These are phyloP conservation scores for Erythrolamprus reginae DNA, from an alignment of 2,113 vertebrate species.

Conservation along the genomic window DNA sequence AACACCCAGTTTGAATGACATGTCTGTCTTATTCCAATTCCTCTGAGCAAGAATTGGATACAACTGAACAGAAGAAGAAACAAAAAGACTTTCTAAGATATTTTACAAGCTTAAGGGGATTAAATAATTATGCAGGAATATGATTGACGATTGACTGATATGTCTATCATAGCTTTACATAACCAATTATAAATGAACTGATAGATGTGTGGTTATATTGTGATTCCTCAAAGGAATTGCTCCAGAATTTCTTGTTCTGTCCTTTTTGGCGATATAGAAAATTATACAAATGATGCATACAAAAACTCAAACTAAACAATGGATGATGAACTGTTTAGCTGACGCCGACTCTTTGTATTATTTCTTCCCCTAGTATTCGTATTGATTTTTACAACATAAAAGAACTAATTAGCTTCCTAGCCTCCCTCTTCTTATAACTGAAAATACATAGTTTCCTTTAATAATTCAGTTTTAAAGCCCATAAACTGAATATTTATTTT, in stretches of 20 bases:
- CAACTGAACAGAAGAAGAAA: background rate
- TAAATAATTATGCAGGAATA: background rate
- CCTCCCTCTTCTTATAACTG: background rate
- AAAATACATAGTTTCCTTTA: conserved; percentile 5
- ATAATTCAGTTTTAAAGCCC: conserved; percentile 4
- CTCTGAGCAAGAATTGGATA: background rate
- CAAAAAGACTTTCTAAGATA: background rate
- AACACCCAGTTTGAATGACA: background rate
- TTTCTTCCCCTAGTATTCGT: background rate
- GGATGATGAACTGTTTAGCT: background rate
- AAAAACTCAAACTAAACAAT: conserved; percentile 7
- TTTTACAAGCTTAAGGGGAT: background rate
- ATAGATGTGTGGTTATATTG: conserved; percentile 16
- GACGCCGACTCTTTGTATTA: background rate
- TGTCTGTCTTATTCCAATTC: background rate
- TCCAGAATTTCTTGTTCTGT: background rate
- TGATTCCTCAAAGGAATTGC: conserved; percentile 14
- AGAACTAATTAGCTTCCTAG: background rate
- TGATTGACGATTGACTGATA: background rate
- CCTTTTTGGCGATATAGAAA: conserved; percentile 19
- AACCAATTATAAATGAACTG: conserved; percentile 8
- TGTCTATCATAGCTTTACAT: conserved; percentile 20
- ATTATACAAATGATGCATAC: conserved; percentile 24
- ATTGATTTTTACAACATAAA: background rate
- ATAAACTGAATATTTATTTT: background rate